Conservation (phyloP, 2,113 vertebrate species). For the Chaetodon auriga region DNA sequence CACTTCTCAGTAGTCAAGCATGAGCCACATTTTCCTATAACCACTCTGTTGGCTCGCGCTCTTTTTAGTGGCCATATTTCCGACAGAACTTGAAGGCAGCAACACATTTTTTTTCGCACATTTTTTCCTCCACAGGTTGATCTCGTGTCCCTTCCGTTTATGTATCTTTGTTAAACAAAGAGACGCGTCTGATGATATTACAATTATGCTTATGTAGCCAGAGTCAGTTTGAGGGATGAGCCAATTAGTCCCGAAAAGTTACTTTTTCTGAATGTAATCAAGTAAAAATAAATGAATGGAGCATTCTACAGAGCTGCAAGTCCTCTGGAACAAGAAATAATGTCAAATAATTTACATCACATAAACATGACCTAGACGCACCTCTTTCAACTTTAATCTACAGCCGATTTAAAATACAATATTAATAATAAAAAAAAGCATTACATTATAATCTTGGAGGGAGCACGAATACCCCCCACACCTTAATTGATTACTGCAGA, state of each 20-base stretch:
- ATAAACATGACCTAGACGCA: not conserved
- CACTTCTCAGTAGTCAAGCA: not conserved
- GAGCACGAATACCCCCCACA: too few relatives aligned
- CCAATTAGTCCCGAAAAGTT: too few relatives aligned
- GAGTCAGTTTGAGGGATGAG: not conserved
- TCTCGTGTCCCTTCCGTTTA: not conserved
- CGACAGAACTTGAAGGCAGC: conserved; percentile 29
- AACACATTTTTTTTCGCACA: not conserved
- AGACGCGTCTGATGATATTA: not conserved
- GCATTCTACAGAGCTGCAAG: not conserved
- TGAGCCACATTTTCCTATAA: not conserved
- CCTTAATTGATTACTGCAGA: not conserved
- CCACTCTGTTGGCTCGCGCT: not conserved
- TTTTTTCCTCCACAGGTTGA: conserved; percentile 3
- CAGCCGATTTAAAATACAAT: not conserved
- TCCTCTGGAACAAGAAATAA: not conserved
- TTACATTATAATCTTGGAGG: too few relatives aligned
- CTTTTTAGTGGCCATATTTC: not conserved
- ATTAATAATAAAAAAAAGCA: too few relatives aligned
- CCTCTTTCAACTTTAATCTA: not conserved
- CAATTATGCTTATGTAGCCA: not conserved
- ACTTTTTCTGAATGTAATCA: not conserved
- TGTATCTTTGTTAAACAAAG: not conserved
- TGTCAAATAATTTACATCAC: not conserved
- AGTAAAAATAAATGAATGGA: not conserved